Evolutionary conservation across 2,888 invertebrate species (phyloP).

Genomic region (Megaustenia siamemsis): DNA sequence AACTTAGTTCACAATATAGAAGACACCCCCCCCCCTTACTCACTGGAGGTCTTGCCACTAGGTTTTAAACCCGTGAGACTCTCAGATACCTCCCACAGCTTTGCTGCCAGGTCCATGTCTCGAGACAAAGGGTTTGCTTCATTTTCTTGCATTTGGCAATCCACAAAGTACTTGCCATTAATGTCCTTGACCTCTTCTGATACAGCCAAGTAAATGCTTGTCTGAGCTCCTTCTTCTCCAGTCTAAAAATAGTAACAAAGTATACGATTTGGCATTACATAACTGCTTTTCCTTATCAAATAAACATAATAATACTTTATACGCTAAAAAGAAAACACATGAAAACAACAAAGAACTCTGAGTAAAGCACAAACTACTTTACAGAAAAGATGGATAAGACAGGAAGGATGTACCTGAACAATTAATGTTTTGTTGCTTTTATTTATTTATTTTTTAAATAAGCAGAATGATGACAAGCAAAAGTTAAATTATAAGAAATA

Average conservation of each 20-base stretch:
- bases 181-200: constrained; percentile 67
- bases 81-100: constrained; percentile 72
- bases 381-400: too few relatives aligned
- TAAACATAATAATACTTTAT: neutral
- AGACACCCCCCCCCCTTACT: neutral
- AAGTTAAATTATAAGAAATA: too few relatives aligned
- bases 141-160: constrained; percentile 65
- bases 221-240: constrained; percentile 76
- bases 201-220: constrained; percentile 75
- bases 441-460: neutral
- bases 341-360: too few relatives aligned
- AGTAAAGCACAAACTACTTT: too few relatives aligned
- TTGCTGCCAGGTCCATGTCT: constrained; percentile 66
- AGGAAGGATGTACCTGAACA: too few relatives aligned
- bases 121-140: constrained; percentile 60
- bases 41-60: neutral
- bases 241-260: constrained; percentile 57
- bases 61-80: constrained; percentile 60
- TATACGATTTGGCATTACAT: neutral
- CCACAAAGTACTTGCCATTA: constrained; percentile 72
- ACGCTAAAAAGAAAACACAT: too few relatives aligned
- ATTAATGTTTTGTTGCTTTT: too few relatives aligned
- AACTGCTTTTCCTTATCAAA: neutral
- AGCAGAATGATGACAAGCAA: neutral
- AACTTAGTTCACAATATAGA: neutral